Base-by-base conservation (phyloP, 2,113 vertebrate species). In the Chaetodon trifascialis region DNA sequence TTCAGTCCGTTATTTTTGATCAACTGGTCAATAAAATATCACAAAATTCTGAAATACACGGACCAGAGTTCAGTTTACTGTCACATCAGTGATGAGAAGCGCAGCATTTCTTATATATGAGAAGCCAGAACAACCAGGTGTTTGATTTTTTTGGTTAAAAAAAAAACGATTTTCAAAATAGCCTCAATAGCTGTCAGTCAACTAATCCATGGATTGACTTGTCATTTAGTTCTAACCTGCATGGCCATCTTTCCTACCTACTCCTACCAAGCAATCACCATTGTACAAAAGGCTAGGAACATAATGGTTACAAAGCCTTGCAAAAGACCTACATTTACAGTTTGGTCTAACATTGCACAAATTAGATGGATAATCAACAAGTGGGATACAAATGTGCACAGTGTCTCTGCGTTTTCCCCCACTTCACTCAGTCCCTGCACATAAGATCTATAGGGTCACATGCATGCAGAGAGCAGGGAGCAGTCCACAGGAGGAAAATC, bases 401-500 rank as follows among this genome's bases (percentile, higher is more conserved):
- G 65, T 66, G 55, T 47, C 42, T 47, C 11, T 34, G 25, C 42
- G 42, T 52, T 59, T 69, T 52, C 11, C 55, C 49, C 55, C 49
- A 30, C 62, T 69, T 34, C n/a, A 73, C 30, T 56, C 46, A 21
- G 59, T 49, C 84, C 58, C 58, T 66, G 44, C 46, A 49, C 40
- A 68, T 25, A 62, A 16, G 64, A 69, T 63, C 56, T 80, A 34
- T n/a, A 63, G 30, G 66, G 59, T 65, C 69, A 70, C 6, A 8
- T 62, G 62, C 72, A 73, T 30, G 62, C 51, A 63, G 47, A 67
- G 40, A 76, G 62, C 60, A 68, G 15, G 15, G 64, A 51, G 62
- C 68, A 38, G 79, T n/a, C 38, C 74, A 82, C 84, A 73, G 63
- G 73, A 69, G 73, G 47, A 70, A 80, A 87, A 70, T 88, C 70